Conservation (phyloP, 1,140 invertebrate genomes). For the Callitettix versicolor region DNA sequence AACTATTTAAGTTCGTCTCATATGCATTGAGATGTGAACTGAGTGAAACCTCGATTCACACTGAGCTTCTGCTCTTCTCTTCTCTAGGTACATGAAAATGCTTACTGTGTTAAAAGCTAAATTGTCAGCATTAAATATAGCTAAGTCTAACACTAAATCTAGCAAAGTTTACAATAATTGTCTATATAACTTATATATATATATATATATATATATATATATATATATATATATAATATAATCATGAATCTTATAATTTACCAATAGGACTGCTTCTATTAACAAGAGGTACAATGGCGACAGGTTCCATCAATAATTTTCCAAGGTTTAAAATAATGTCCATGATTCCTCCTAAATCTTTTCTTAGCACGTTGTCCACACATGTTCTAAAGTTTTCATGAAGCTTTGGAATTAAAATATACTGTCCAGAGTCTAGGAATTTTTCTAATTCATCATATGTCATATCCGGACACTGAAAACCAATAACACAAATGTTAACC, state of each 20-base stretch:
- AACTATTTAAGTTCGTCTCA: no score
- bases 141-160: no score
- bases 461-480: conserved; percentile 48
- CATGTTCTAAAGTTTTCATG: conserved; percentile 41
- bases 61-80: no score
- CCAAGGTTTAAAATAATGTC: conserved; percentile 47
- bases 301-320: conserved; percentile 22
- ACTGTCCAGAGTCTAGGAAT: conserved; percentile 42
- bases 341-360: conserved; percentile 47
- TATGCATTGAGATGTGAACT: no score
- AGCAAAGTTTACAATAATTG: no score
- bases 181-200: no score
- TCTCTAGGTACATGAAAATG: no score
- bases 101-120: no score
- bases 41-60: no score
- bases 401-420: conserved; percentile 38
- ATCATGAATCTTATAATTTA: conserved; percentile 21
- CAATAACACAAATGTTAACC: conserved; percentile 7
- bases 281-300: conserved; percentile 27
- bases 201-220: no score
- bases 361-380: conserved; percentile 39
- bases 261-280: conserved; percentile 36
- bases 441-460: conserved; percentile 42
- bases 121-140: no score
- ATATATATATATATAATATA: no score